A percentile compares a stretch with the other conserved stretches of the same genome.
Evolutionary conservation across 2,113 vertebrate species (phyloP).

Genomic region (Aix galericulata): DNA sequence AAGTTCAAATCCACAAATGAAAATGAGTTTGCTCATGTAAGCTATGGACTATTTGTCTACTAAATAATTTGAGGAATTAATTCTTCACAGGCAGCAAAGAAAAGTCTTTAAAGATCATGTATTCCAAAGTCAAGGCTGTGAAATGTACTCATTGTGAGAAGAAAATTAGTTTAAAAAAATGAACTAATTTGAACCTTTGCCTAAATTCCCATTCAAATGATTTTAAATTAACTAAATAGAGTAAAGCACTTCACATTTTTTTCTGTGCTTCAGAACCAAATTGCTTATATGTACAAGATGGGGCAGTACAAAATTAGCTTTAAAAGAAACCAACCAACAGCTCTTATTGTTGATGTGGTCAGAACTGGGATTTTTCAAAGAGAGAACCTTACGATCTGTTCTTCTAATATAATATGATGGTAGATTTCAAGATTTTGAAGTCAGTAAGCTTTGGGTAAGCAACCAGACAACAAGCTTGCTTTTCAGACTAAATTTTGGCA

Average conservation of each 20-base stretch:
- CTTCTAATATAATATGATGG: not conserved
- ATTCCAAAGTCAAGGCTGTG: not conserved
- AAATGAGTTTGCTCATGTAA: not conserved
- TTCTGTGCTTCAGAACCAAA: not conserved
- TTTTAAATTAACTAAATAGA: not conserved
- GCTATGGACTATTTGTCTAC: not conserved
- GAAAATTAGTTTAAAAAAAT: not conserved
- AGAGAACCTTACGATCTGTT: not conserved
- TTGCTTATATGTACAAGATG: not conserved
- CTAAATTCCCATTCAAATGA: not conserved
- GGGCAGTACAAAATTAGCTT: not conserved
- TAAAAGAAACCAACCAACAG: not conserved
- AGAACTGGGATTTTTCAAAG: not conserved
- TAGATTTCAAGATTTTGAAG: not conserved
- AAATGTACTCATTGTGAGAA: not conserved
- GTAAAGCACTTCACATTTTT: not conserved
- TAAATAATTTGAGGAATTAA: not conserved
- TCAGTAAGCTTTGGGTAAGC: not conserved
- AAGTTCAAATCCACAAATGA: constrained; percentile 5
- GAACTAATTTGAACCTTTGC: not conserved
- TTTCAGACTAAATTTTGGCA: not conserved
- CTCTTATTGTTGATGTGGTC: not conserved
- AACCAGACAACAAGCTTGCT: not conserved
- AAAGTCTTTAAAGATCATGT: not conserved
- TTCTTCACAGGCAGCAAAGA: not conserved